Conservation (phyloP, 2,113 vertebrate species). For the Megaleporinus macrocephalus region DNA sequence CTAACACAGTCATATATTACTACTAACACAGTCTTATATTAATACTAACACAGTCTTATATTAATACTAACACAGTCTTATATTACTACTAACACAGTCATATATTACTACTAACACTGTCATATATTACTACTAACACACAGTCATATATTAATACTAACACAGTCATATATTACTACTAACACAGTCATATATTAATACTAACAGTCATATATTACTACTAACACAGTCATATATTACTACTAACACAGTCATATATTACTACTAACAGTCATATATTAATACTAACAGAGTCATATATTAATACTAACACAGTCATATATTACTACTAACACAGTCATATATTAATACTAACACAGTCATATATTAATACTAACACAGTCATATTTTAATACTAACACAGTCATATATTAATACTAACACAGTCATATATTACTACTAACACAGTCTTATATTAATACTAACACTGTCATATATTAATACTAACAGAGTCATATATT, state of each 20-base stretch:
- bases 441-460: background rate
- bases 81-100: background rate
- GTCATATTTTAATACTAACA: background rate
- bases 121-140: background rate
- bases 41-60: background rate
- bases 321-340: background rate
- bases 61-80: background rate
- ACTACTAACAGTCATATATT: background rate
- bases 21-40: background rate
- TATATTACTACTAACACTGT: background rate
- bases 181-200: background rate
- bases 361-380: background rate
- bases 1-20: too few relatives aligned
- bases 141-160: too few relatives aligned
- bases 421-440: background rate
- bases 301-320: background rate
- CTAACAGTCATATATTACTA: background rate
- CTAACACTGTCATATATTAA: too few relatives aligned
- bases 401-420: background rate
- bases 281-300: background rate
- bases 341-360: background rate
- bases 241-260: background rate
- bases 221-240: background rate
- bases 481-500: background rate
- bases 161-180: background rate